phyloP scores from a whole-genome alignment of 2,888 invertebrate genomes.

The Cactoblastis cactorum region DNA sequence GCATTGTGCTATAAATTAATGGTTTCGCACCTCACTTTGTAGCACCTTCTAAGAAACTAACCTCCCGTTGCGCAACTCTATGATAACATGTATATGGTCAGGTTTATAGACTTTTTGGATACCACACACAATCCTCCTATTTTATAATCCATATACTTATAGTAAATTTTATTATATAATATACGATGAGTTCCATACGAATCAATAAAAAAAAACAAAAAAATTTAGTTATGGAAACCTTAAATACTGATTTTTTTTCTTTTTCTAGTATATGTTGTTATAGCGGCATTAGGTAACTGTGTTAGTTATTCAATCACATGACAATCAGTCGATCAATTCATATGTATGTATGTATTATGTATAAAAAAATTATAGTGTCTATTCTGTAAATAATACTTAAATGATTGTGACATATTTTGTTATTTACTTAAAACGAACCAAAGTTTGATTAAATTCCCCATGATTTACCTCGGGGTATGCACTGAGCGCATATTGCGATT shows the following conservation, averaged over 20 bases:
- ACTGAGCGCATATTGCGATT: constrained; percentile 63
- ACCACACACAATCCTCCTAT: constrained; percentile 56
- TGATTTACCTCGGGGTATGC: constrained; percentile 49
- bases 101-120: constrained; percentile 25
- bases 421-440: constrained; percentile 17
- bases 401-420: not conserved
- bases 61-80: constrained; percentile 50
- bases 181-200: no score
- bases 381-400: not conserved
- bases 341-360: no score
- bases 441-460: constrained; percentile 35
- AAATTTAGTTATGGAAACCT: no score
- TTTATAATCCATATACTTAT: no score
- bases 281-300: no score
- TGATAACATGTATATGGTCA: constrained; percentile 45
- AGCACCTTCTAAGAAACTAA: constrained; percentile 51
- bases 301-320: no score
- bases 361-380: not conserved
- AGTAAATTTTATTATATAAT: no score
- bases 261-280: no score
- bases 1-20: constrained; percentile 61
- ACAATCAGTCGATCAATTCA: no score
- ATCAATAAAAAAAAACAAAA: no score
- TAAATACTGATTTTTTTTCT: no score
- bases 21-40: constrained; percentile 37